Evolutionary conservation across 2,113 vertebrate genomes (phyloP).

Genomic region (Calyptommatus sinebrachiatus): DNA sequence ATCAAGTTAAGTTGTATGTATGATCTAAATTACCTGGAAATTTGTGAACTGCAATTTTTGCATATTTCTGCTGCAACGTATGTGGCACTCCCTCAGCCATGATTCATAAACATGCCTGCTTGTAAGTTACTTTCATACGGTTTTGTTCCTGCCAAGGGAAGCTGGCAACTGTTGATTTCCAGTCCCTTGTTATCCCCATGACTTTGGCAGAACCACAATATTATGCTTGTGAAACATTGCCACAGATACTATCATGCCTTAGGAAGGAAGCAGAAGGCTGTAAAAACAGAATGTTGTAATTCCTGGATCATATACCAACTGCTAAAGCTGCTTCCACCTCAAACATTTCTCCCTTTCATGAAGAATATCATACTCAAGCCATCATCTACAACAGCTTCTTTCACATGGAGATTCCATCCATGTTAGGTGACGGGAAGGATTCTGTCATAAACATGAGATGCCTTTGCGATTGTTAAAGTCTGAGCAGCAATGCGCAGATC

Average conservation of each 20-base stretch:
- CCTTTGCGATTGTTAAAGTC: not conserved
- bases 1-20: not conserved
- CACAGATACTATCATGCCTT: not conserved
- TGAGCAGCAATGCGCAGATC: too few species aligned
- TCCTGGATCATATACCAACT: not conserved
- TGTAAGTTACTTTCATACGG: too few species aligned
- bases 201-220: not conserved
- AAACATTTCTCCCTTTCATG: not conserved
- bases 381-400: not conserved
- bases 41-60: too few species aligned
- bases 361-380: not conserved
- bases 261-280: not conserved
- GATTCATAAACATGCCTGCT: too few species aligned
- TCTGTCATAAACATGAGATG: not conserved
- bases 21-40: too few species aligned
- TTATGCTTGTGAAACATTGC: not conserved
- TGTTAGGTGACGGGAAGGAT: not conserved
- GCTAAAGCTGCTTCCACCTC: not conserved
- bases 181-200: too few species aligned
- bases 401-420: not conserved
- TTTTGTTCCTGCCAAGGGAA: too few species aligned
- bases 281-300: not conserved
- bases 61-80: too few species aligned
- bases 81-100: too few species aligned
- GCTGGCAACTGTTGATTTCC: too few species aligned